Base-by-base conservation (phyloP, 2,113 vertebrate genomes). In the Chlamydotis undulata region DNA sequence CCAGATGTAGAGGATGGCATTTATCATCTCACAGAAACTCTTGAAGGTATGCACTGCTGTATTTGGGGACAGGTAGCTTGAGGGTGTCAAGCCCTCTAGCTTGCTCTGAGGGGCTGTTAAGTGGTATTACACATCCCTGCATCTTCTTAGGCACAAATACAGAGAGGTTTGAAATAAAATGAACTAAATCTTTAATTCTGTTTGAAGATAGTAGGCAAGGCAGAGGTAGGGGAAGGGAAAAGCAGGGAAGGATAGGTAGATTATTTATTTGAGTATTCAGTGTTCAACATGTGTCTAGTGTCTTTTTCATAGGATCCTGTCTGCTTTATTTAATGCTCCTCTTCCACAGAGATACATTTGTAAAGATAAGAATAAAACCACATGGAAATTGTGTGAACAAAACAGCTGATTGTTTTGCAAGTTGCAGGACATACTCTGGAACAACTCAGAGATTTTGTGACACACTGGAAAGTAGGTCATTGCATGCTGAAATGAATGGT, bases 1-100 rank as follows among this genome's bases (percentile, higher is more conserved):
- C 23, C 31, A 68, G 26, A 71, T 0, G 0, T 10, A 57, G 31
- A 59, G 14, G n/a, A 8, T 35, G 39, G 19, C 2, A 24, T n/a
- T 63, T 74, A 15, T 10, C n/a, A 6, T 47, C 16, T 61, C 45
- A 65, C 17, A 43, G 59, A 69, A 91, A 78, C 18, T 9, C 26
- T n/a, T 74, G 25, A 76, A 63, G 14, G 25, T 14, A 7, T 21
- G 29, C 24, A 52, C 15, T 35, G 12, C 4, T 83, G 23, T 56
- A 12, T 12, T 63, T 57, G n/a, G 43, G 60, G 28, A 79, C 10
- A 56, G 28, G 35, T 14, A 53, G 13, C 14, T 69, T 56, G 24
- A 41, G 25, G 15, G 12, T 1, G 1, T 84, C 47, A 75, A 65
- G 35, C 18, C 19, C 19, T 69, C 3, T n/a, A 23, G 10, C 9